These are phyloP conservation scores for Pampus argenteus DNA, from an alignment of 2,797 vertebrate genomes.

Conservation along the genomic window DNA sequence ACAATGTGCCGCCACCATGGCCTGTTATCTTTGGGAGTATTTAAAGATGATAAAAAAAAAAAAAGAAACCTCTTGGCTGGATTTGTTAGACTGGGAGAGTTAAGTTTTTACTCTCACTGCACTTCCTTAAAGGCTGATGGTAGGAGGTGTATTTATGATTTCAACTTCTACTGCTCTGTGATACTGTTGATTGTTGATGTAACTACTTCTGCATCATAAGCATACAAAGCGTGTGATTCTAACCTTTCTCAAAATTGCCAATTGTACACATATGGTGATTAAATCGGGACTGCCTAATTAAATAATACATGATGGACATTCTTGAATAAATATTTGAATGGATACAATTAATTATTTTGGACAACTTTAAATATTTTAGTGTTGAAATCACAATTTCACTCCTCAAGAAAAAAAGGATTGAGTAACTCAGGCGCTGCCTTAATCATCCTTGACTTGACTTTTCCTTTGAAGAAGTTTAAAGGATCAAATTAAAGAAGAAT, in stretches of 20 bases:
- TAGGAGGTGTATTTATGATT: neutral
- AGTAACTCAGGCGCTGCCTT: constrained; percentile 34
- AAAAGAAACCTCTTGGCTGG: constrained; percentile 25
- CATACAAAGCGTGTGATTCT: constrained; percentile 6
- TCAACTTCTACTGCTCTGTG: neutral
- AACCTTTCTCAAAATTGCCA: neutral
- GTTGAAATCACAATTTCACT: constrained; percentile 29
- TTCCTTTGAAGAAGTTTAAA: constrained; percentile 71
- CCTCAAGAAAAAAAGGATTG: constrained; percentile 25
- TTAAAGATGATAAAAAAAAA: constrained; percentile 35
- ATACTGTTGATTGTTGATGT: constrained; percentile 7
- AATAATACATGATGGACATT: constrained; percentile 52
- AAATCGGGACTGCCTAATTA: constrained; percentile 31
- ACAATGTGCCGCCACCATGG: neutral
- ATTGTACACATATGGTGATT: constrained; percentile 31
- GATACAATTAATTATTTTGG: constrained; percentile 65
- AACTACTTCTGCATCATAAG: no score
- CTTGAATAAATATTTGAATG: constrained; percentile 71
- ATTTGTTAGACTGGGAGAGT: constrained; percentile 16
- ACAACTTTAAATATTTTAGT: constrained; percentile 62
- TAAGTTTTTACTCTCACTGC: constrained; percentile 5
- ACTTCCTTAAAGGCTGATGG: neutral
- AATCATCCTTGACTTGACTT: constrained; percentile 50
- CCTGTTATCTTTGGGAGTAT: constrained; percentile 28
- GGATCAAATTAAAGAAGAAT: constrained; percentile 62